Percentiles rank a stretch among this genome's conserved stretches.
phyloP scores from a whole-genome alignment of 1,140 invertebrate genomes.

The Atopsyche davidsoni region DNA sequence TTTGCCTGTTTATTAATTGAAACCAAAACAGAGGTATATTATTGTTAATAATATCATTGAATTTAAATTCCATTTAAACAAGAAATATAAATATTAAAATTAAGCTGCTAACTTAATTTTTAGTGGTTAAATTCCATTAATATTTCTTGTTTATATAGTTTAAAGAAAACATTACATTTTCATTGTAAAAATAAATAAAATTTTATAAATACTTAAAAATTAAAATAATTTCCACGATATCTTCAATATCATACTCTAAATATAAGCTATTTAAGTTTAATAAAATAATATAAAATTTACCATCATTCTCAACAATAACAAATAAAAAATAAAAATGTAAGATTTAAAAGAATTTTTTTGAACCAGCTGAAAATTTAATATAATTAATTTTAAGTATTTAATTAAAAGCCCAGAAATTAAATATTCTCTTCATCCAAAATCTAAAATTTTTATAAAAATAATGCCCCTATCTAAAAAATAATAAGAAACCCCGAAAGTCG shows the following conservation, averaged over 20 bases:
- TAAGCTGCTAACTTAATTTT: constrained; percentile 47
- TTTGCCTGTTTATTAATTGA: constrained; percentile 50
- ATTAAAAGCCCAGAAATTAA: constrained; percentile 35
- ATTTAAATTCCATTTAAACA: constrained; percentile 43
- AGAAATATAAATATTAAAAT: constrained; percentile 40
- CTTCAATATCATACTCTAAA: constrained; percentile 54
- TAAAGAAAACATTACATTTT: constrained; percentile 54
- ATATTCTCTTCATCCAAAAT: constrained; percentile 46
- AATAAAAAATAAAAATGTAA: constrained; percentile 40
- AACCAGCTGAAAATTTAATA: constrained; percentile 47
- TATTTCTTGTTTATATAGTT: constrained; percentile 52
- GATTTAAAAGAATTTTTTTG: constrained; percentile 41
- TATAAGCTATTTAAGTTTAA: constrained; percentile 59
- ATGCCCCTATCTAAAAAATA: constrained; percentile 32
- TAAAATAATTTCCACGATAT: constrained; percentile 39
- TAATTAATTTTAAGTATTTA: constrained; percentile 38
- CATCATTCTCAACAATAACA: constrained; percentile 35
- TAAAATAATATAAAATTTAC: constrained; percentile 41
- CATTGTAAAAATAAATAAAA: constrained; percentile 52
- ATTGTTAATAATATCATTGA: constrained; percentile 52
- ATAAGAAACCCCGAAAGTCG: constrained; percentile 35
- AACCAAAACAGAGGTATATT: constrained; percentile 53
- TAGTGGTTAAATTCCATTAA: constrained; percentile 47
- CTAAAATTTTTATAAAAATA: constrained; percentile 37
- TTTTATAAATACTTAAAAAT: constrained; percentile 34